Percentiles rank a stretch among this genome's conserved stretches.
These are phyloP conservation scores for Cisticola juncidis DNA, from an alignment of 2,113 vertebrate species.

Conservation along the genomic window DNA sequence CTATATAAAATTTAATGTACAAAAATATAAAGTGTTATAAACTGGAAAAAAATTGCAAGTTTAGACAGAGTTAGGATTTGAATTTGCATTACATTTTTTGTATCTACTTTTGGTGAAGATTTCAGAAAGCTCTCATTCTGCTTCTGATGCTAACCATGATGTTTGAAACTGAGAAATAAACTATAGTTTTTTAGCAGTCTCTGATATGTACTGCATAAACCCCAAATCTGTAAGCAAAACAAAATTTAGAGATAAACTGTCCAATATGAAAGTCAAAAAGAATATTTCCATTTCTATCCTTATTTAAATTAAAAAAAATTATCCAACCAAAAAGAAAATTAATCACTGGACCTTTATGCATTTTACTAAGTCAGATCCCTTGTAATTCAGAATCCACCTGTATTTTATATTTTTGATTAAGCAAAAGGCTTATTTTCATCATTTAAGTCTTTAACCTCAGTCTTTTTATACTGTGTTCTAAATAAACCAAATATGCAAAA, in stretches of 20 bases:
- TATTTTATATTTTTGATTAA: slow-evolving; percentile 22
- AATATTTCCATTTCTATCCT: neutral
- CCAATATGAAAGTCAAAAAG: neutral
- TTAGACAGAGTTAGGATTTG: neutral
- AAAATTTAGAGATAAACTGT: neutral
- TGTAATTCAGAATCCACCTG: neutral
- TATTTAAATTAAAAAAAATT: neutral
- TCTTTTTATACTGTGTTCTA: neutral
- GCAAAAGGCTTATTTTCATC: neutral
- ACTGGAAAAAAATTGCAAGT: neutral
- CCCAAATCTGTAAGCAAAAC: neutral
- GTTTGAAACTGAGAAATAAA: neutral
- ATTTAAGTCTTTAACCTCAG: neutral
- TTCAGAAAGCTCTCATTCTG: neutral
- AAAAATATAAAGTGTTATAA: neutral
- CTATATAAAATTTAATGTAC: neutral
- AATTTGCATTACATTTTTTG: neutral
- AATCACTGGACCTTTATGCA: neutral
- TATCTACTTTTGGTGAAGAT: neutral
- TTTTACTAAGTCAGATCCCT: neutral
- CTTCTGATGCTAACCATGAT: neutral
- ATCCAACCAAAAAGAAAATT: neutral
- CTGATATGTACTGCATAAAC: neutral
- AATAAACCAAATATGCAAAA: slow-evolving; percentile 5
- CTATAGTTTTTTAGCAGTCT: neutral